Evolutionary conservation across 2,888 invertebrate species (phyloP).

Genomic region (Stegophylla sp.): DNA sequence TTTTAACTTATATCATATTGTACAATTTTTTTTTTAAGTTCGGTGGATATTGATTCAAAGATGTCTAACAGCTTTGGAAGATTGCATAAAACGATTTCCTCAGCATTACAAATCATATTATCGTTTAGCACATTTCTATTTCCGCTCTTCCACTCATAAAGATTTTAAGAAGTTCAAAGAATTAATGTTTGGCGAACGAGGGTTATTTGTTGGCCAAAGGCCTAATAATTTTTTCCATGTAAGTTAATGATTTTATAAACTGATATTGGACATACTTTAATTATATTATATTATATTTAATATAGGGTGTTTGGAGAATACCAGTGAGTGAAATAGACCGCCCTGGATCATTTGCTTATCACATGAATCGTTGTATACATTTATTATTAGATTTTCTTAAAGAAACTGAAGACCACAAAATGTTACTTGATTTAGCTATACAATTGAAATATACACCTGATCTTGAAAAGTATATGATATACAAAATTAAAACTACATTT

Average conservation of each 20-base stretch:
- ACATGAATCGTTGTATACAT: conserved; percentile 84
- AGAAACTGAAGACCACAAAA: conserved; percentile 80
- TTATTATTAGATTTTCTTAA: conserved; percentile 82
- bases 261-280: not conserved
- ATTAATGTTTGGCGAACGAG: conserved; percentile 75
- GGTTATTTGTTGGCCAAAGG: conserved; percentile 85
- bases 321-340: conserved; percentile 89
- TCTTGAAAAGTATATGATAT: conserved; percentile 75
- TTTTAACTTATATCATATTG: not conserved
- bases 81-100: conserved; percentile 84
- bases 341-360: conserved; percentile 88
- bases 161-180: conserved; percentile 76
- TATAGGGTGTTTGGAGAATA: conserved; percentile 88
- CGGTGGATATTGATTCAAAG: conserved; percentile 68
- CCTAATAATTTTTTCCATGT: conserved; percentile 88
- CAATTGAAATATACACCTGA: conserved; percentile 84
- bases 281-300: conserved; percentile 57
- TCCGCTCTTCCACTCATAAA: conserved; percentile 74
- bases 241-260: conserved; percentile 63
- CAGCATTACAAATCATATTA: conserved; percentile 94
- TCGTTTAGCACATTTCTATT: conserved; percentile 83
- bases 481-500: conserved; percentile 4
- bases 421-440: conserved; percentile 79
- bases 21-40: conserved; percentile 42
- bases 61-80: conserved; percentile 80